Evolutionary conservation across 2,113 vertebrate species (phyloP).

Genomic region (Anas platyrhynchos): DNA sequence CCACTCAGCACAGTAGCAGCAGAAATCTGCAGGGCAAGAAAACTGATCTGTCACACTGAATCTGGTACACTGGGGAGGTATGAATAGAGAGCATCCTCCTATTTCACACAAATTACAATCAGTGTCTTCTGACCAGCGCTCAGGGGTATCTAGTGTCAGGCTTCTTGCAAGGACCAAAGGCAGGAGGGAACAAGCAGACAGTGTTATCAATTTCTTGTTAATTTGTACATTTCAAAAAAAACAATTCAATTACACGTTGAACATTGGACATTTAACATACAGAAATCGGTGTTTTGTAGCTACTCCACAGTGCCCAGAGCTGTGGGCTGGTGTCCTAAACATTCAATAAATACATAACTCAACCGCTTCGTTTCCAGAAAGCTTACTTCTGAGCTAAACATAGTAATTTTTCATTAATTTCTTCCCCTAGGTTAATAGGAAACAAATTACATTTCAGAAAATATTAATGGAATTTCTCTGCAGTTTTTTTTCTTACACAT

Average conservation of each 20-base stretch:
- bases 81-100: not conserved
- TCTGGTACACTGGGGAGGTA: not conserved
- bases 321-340: not conserved
- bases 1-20: not conserved
- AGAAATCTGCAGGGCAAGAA: not conserved
- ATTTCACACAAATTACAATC: not conserved
- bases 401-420: conserved; percentile 60
- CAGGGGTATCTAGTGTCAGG: not conserved
- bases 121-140: not conserved
- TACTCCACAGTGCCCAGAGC: not conserved
- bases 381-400: conserved; percentile 30
- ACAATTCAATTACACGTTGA: not conserved
- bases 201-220: not conserved
- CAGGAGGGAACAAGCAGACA: not conserved
- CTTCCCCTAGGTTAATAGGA: conserved; percentile 53
- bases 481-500: not conserved
- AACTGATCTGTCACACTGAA: not conserved
- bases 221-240: not conserved
- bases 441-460: conserved; percentile 50
- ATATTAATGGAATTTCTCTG: conserved; percentile 32
- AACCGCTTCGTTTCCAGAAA: conserved; percentile 35
- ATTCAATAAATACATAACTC: conserved; percentile 13
- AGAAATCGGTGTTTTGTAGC: not conserved
- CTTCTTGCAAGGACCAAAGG: not conserved
- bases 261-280: not conserved